phyloP scores from a whole-genome alignment of 2,113 vertebrate species.

The Physeter macrocephalus region DNA sequence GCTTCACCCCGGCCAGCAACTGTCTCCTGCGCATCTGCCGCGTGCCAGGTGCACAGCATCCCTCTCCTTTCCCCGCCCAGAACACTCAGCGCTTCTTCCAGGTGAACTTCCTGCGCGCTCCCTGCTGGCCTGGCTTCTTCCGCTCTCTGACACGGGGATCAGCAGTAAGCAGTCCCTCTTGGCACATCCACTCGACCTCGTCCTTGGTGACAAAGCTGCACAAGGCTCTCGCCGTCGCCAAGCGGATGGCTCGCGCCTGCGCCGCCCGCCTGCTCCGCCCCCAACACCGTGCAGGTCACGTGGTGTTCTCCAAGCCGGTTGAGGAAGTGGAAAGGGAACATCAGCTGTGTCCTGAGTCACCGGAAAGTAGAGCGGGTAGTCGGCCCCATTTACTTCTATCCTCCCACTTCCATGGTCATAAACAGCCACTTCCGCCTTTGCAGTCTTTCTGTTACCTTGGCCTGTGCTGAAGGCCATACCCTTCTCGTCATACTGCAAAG shows the following conservation, averaged over 20 bases:
- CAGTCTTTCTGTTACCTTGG: constrained; percentile 91
- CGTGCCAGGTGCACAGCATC: rapidly evolving
- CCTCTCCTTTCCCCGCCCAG: neutral
- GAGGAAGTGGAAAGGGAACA: constrained; percentile 94
- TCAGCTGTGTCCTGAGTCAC: constrained; percentile 93
- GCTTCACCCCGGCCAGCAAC: neutral
- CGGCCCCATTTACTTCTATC: constrained; percentile 84
- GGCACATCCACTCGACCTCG: constrained; percentile 88
- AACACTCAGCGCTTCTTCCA: constrained; percentile 93
- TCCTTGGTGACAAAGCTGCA: constrained; percentile 87
- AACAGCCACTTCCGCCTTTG: constrained; percentile 81
- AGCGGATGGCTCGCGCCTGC: constrained; percentile 92
- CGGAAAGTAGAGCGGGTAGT: constrained; percentile 86
- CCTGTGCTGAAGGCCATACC: constrained; percentile 88
- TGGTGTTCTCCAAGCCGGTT: constrained; percentile 87
- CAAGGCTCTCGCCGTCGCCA: constrained; percentile 87
- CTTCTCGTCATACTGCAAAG: constrained; percentile 84
- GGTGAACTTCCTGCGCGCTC: constrained; percentile 92
- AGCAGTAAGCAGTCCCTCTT: constrained; percentile 91
- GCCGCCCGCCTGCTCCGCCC: constrained; percentile 82
- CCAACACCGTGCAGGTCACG: constrained; percentile 85
- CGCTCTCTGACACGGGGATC: constrained; percentile 92
- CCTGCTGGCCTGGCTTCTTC: constrained; percentile 96
- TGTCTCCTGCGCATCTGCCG: rapidly evolving
- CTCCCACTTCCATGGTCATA: constrained; percentile 85